A percentile compares a stretch with the other conserved stretches of the same genome.
These are phyloP conservation scores for Indicator maculatus DNA, from an alignment of 2,113 vertebrate species.

Conservation along the genomic window DNA sequence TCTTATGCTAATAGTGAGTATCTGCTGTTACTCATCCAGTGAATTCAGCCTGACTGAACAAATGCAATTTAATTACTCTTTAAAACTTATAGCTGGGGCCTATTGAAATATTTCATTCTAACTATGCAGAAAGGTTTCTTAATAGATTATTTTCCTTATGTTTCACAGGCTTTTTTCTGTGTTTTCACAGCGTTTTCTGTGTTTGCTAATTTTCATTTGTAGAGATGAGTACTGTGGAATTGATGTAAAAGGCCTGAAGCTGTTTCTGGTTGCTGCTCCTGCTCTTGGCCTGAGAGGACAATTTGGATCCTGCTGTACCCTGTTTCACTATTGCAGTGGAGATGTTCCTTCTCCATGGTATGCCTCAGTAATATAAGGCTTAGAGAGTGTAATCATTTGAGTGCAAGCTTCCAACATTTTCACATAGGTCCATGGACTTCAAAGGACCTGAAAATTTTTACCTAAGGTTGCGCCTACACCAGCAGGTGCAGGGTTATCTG, in stretches of 20 bases:
- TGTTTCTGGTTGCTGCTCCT: neutral
- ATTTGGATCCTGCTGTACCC: neutral
- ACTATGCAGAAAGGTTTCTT: neutral
- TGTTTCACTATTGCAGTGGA: neutral
- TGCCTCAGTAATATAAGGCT: neutral
- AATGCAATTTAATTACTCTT: conserved; percentile 22
- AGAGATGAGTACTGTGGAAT: neutral
- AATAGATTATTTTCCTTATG: neutral
- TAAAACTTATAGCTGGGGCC: neutral
- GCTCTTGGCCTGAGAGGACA: neutral
- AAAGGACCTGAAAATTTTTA: neutral
- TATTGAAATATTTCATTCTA: neutral
- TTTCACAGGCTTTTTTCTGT: neutral
- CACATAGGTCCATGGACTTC: neutral
- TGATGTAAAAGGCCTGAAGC: neutral
- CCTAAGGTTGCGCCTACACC: neutral
- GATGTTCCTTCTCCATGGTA: rapidly evolving
- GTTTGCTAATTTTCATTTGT: neutral
- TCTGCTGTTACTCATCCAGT: neutral
- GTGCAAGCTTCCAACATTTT: neutral
- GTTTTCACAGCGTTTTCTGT: neutral
- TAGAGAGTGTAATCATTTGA: neutral
- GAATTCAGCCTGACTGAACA: conserved; percentile 21
- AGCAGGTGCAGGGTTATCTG: neutral
- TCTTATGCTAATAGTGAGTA: neutral